Evolutionary conservation across 2,113 vertebrate genomes (phyloP).

Genomic region (Equus przewalskii): DNA sequence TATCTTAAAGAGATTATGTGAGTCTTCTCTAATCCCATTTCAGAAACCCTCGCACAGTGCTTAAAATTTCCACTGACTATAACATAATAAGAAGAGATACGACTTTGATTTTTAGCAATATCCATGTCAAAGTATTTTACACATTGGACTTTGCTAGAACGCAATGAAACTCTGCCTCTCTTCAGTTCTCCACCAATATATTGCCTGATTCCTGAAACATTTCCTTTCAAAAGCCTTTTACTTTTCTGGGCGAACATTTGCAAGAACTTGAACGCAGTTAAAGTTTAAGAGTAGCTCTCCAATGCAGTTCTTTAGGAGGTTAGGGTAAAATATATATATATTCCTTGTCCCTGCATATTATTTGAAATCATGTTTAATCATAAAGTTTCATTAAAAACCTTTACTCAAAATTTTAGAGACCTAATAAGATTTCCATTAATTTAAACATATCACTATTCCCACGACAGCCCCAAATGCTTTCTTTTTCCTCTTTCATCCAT

Average conservation of each 20-base stretch:
- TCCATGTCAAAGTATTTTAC: constrained; percentile 77
- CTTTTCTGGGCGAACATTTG: constrained; percentile 72
- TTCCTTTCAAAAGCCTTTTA: constrained; percentile 43
- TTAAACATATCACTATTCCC: constrained; percentile 97
- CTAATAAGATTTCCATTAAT: constrained; percentile 94
- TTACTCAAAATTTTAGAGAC: constrained; percentile 90
- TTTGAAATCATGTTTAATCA: constrained; percentile 90
- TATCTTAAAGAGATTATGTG: constrained; percentile 84
- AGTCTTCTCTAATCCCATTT: constrained; percentile 85
- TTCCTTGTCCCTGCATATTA: constrained; percentile 78
- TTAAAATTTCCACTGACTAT: constrained; percentile 71
- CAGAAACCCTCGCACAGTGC: constrained; percentile 68
- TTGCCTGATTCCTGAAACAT: constrained; percentile 65
- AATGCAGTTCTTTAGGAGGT: constrained; percentile 66
- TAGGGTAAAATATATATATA: neutral
- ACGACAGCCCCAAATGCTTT: constrained; percentile 92
- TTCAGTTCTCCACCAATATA: constrained; percentile 76
- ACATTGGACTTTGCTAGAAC: constrained; percentile 49
- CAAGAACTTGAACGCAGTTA: constrained; percentile 76
- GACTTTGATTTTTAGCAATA: constrained; percentile 79
- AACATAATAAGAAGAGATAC: constrained; percentile 66
- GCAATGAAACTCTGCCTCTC: constrained; percentile 65
- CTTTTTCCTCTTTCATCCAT: constrained; percentile 97
- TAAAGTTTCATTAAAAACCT: constrained; percentile 90
- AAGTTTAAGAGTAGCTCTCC: constrained; percentile 53